Percentiles rank a stretch among this genome's conserved stretches.
Conservation (phyloP, 2,888 invertebrate genomes). For the Rapana venosa region DNA sequence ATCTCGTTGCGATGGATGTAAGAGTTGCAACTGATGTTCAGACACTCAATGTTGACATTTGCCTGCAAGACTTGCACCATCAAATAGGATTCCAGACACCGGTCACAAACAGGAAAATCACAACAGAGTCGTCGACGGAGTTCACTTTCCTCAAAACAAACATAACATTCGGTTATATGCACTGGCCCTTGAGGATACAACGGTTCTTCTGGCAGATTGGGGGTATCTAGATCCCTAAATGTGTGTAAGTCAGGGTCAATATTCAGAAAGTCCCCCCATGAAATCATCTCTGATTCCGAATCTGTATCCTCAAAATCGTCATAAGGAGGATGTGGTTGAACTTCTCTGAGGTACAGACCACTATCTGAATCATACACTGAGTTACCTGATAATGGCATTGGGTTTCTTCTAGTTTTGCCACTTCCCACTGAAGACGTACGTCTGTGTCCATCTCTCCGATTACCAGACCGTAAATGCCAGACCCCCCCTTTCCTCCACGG, state of each 20-base stretch:
- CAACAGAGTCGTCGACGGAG: conserved; percentile 75
- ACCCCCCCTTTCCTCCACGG: background rate
- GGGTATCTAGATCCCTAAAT: background rate
- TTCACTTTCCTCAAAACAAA: conserved; percentile 69
- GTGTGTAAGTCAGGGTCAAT: background rate
- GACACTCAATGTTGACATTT: conserved; percentile 74
- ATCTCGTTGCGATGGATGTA: conserved; percentile 76
- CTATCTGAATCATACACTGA: conserved; percentile 16
- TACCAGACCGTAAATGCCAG: background rate
- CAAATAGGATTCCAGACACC: conserved; percentile 74
- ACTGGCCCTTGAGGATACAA: conserved; percentile 54
- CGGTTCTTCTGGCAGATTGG: conserved; percentile 21
- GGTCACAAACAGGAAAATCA: conserved; percentile 72
- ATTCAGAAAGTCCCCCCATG: background rate
- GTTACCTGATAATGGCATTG: background rate
- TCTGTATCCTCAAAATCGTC: background rate
- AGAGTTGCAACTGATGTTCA: conserved; percentile 67
- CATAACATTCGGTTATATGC: conserved; percentile 65
- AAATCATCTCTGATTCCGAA: background rate
- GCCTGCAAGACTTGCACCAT: conserved; percentile 70
- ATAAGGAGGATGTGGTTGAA: background rate
- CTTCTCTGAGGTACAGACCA: background rate
- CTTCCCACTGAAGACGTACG: background rate
- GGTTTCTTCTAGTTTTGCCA: background rate
- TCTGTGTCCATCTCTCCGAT: background rate